These are phyloP conservation scores for Urocitellus parryii DNA, from an alignment of 2,113 vertebrate genomes.

Conservation along the genomic window DNA sequence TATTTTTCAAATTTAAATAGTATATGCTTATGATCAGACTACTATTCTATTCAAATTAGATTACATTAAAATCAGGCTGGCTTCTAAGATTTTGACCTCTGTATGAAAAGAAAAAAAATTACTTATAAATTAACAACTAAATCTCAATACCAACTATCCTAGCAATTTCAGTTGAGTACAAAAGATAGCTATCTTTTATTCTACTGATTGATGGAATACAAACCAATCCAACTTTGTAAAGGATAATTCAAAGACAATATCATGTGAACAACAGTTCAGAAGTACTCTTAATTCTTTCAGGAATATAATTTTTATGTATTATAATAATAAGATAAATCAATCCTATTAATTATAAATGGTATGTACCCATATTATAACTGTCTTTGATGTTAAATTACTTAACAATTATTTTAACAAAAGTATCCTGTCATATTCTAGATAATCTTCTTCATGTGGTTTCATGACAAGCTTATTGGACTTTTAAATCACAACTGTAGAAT, in stretches of 20 bases:
- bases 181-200: slow-evolving; percentile 34
- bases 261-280: slow-evolving; percentile 22
- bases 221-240: slow-evolving; percentile 1
- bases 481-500: not conserved
- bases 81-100: slow-evolving; percentile 35
- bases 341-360: not conserved
- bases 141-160: not conserved
- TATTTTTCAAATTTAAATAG: slow-evolving; percentile 51
- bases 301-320: not conserved
- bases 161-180: slow-evolving; percentile 12
- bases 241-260: not conserved
- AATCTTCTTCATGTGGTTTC: slow-evolving; percentile 31
- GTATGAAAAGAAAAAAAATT: slow-evolving; percentile 15
- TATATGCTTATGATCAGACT: slow-evolving; percentile 1
- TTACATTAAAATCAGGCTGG: slow-evolving; percentile 6
- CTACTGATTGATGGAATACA: not conserved
- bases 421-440: slow-evolving; percentile 37
- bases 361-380: not conserved
- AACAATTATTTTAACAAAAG: slow-evolving; percentile 55
- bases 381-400: slow-evolving; percentile 39
- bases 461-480: not conserved
- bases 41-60: not conserved
- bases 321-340: slow-evolving; percentile 21
- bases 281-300: slow-evolving; percentile 19
- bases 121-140: slow-evolving; percentile 22